phyloP scores from a whole-genome alignment of 2,888 invertebrate genomes.

The Apotomis capreana region DNA sequence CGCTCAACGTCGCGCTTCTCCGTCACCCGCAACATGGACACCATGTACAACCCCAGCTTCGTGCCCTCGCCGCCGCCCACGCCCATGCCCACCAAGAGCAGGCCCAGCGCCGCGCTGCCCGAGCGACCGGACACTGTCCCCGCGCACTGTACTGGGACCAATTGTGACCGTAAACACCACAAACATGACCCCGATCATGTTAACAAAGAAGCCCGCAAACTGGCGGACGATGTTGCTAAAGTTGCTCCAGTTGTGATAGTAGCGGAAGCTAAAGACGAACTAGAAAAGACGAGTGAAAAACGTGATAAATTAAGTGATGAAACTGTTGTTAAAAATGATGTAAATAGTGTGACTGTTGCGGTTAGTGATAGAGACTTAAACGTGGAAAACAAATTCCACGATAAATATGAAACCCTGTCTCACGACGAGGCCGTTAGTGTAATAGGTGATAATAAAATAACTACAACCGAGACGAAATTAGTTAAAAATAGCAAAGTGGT shows the following conservation, averaged over 20 bases:
- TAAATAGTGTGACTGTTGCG: conserved; percentile 46
- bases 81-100: conserved; percentile 43
- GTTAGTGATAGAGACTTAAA: conserved; percentile 46
- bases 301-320: conserved; percentile 44
- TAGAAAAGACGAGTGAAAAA: conserved; percentile 41
- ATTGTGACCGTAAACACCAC: background rate
- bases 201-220: background rate
- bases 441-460: conserved; percentile 50
- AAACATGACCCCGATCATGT: background rate
- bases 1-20: conserved; percentile 72
- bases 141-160: background rate
- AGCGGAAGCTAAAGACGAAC: conserved; percentile 21
- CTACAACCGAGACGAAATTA: conserved; percentile 62
- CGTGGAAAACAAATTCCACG: conserved; percentile 42
- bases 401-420: conserved; percentile 59
- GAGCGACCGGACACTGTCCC: background rate
- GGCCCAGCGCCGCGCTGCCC: background rate
- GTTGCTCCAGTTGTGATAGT: background rate
- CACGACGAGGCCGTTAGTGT: conserved; percentile 57
- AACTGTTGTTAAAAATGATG: conserved; percentile 54
- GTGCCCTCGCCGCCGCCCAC: conserved; percentile 52
- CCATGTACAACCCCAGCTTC: conserved; percentile 61
- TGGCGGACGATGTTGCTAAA: background rate
- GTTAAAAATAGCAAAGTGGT: conserved; percentile 59
- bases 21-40: conserved; percentile 75